phyloP scores from a whole-genome alignment of 2,797 vertebrate species.

The Melanotaenia pygmaea region DNA sequence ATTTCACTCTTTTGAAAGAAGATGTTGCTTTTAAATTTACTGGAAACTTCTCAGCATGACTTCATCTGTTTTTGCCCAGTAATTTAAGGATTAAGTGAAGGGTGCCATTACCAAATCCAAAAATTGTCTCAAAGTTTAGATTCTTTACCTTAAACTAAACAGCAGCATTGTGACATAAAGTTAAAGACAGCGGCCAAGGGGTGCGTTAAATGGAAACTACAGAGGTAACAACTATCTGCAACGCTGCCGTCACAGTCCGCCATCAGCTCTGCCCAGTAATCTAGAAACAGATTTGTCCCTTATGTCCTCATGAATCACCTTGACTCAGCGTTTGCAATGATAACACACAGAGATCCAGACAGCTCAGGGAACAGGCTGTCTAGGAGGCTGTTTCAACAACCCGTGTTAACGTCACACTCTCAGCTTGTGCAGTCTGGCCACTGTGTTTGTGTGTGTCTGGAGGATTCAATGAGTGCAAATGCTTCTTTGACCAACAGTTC shows the following conservation, averaged over 20 bases:
- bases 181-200: slow-evolving; percentile 16
- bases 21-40: neutral
- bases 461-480: slow-evolving; percentile 8
- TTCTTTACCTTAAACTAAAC: slow-evolving; percentile 24
- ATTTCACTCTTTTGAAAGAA: neutral
- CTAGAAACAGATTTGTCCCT: slow-evolving; percentile 49
- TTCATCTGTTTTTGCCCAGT: slow-evolving; percentile 17
- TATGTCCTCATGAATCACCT: slow-evolving; percentile 67
- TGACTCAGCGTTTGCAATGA: slow-evolving; percentile 40
- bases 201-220: slow-evolving; percentile 34
- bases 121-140: slow-evolving; percentile 31
- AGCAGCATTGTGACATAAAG: slow-evolving; percentile 12
- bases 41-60: slow-evolving; percentile 27
- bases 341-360: slow-evolving; percentile 64
- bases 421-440: slow-evolving; percentile 37
- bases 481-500: neutral
- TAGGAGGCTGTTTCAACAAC: slow-evolving; percentile 46
- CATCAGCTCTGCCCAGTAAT: slow-evolving; percentile 26
- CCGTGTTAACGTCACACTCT: slow-evolving; percentile 52
- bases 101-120: slow-evolving; percentile 26
- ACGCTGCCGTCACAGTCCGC: slow-evolving; percentile 22
- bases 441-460: slow-evolving; percentile 16
- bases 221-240: slow-evolving; percentile 3
- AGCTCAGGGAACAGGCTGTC: slow-evolving; percentile 38
- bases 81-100: slow-evolving; percentile 39